A percentile compares a stretch with the other conserved stretches of the same genome.
phyloP scores from a whole-genome alignment of 2,888 invertebrate species.

The Thecophora atra region DNA sequence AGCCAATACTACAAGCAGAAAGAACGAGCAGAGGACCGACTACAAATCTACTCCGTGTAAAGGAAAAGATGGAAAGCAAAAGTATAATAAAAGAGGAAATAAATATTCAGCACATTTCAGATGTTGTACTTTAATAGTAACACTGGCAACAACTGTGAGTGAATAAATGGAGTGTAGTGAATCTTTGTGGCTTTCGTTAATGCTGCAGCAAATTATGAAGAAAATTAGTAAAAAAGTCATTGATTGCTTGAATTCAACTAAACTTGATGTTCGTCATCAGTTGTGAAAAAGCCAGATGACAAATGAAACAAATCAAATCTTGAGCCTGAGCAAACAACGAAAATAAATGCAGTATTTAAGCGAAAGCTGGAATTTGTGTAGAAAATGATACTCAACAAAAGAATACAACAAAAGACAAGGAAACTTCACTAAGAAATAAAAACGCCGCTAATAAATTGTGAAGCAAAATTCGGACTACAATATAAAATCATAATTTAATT shows the following conservation, averaged over 20 bases:
- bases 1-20: constrained; percentile 15
- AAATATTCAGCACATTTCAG: constrained; percentile 11
- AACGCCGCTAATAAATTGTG: no score
- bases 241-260: neutral
- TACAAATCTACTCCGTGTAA: neutral
- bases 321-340: no score
- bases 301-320: no score
- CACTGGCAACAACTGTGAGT: no score
- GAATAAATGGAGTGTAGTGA: neutral
- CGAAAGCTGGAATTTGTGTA: no score
- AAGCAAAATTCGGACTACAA: no score
- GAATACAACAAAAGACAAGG: no score
- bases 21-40: neutral
- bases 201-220: neutral
- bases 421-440: no score
- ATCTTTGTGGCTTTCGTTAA: neutral
- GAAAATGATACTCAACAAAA: no score
- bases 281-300: neutral
- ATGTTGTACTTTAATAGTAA: constrained; percentile 6
- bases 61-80: neutral
- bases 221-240: no score
- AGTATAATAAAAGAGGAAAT: constrained; percentile 3
- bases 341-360: no score
- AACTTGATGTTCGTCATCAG: neutral
- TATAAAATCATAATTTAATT: no score